Evolutionary conservation across 1,140 invertebrate species (phyloP), one percentile per base, ranked within the genome.

Genomic region (Grapholita molesta): DNA sequence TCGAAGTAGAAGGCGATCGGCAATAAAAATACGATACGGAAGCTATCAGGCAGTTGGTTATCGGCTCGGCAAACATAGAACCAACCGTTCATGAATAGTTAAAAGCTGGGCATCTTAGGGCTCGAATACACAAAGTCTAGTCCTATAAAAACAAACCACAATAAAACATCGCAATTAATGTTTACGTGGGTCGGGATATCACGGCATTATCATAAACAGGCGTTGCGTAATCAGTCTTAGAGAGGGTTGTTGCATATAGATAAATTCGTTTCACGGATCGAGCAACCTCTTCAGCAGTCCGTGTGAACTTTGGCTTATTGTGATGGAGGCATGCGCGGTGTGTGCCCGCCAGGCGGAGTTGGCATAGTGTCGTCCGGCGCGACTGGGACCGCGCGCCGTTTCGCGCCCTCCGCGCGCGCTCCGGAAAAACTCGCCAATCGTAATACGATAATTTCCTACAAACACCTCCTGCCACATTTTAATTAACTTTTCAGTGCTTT

Each of bases 291-390:
- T 76, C 74, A 77, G 76, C 73, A 82, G 78, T 80, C 68, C 64
- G 80, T 82, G 85, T 83, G 80, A 79, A 81, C 81, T 80, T 72
- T 74, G 82, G 75, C 78, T 84, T 80, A 83, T 76, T 80, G 79
- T 82, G 76, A 75, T 78, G 72, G 78, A 82, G 83, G 79, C 85
- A 88, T 88, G 88, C 88, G 88, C 88, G 78, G 71, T 84, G 79
- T 55, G 33, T 32, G 32, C 67, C 72, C 68, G 68, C 72, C 69
- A 66, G 72, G 70, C 72, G 64, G 67, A 66, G 70, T 66, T 70
- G 75, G 76, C 77, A 84, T 75, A 85, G 85, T 88, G 80, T 73
- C 79, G 80, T 72, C 71, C 71, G 78, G 76, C 84, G 79, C 75
- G 78, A 78, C 80, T 75, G 71, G 69, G 70, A 67, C 71, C 73